Evolutionary conservation across 1,140 invertebrate genomes (phyloP).

Genomic region (Ceratina australensis): DNA sequence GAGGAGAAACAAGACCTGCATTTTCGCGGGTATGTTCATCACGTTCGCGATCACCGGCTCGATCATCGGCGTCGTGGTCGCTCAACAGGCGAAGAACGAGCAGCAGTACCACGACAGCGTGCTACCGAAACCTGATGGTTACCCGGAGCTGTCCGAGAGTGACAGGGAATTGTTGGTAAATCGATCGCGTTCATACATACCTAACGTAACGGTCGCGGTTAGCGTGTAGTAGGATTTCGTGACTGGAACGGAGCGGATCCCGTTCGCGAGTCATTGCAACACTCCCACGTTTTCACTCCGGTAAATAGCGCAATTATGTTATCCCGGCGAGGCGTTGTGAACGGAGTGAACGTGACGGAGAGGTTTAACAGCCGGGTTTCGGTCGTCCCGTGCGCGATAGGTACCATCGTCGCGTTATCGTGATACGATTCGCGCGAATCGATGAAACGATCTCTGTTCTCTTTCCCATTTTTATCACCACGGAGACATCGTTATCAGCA

Average conservation of each 20-base stretch:
- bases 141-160: neutral
- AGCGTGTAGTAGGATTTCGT: neutral
- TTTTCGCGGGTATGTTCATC: no score
- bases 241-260: neutral
- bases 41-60: no score
- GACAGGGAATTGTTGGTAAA: slow-evolving; percentile 38
- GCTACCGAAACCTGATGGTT: neutral
- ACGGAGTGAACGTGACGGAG: neutral
- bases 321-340: slow-evolving; percentile 4
- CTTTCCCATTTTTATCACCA: no score
- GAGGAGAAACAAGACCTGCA: no score
- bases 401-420: neutral
- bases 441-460: neutral
- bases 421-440: neutral
- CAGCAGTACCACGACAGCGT: no score
- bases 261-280: neutral
- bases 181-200: neutral
- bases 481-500: neutral
- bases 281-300: slow-evolving; percentile 36
- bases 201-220: neutral
- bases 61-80: no score
- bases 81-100: no score
- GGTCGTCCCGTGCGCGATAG: neutral
- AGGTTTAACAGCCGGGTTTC: neutral
- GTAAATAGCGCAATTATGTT: slow-evolving; percentile 35